Base-by-base conservation (phyloP, 2,113 vertebrate species). In the Labeo rohita region DNA sequence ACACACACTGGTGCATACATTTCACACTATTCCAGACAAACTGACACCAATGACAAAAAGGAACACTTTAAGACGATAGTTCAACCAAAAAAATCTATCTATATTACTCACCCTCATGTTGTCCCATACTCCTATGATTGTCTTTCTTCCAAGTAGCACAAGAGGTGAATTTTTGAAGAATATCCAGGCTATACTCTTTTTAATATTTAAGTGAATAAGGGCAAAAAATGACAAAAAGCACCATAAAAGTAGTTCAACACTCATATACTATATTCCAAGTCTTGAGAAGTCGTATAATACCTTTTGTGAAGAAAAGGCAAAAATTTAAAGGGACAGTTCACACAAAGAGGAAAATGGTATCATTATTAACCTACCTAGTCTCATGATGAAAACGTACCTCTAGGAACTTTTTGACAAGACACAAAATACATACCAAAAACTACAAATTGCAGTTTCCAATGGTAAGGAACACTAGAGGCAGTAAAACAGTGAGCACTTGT, bases 1-100 rank as follows among this genome's bases (percentile, higher is more conserved):
- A 39, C 86, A 81, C 75, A 88, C 87, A 54, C 88, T 77, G 78
- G 11, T 36, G 75, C 50, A 18, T 77, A 79, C 52, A 28, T 47
- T 80, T 80, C 78, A 79, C 50, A 79, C 74, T 76, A 34, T 76
- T 28, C 7, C 74, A 76, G 74, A 76, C 74, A 76, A 76, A 77
- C 28, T 50, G 15, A 6, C 75, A 77, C 23, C 50, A 16, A 15
- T 54, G 28, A 28, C 23, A 54, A 77, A 77, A 54, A 28, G 23
- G 49, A 28, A 77, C 47, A 77, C 8, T 77, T 34, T 77, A 52
- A 77, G 52, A 13, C 4, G 15, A 50, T 15, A 28, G 73, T 28
- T 75, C n/a, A 75, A 49, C n/a, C n/a, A 77, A 28, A 54, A 36
- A 77, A 10, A 28, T 28, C 28, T 28, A 28, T 15, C 1, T 77